Evolutionary conservation across 1,140 invertebrate species (phyloP).

Genomic region (Trichonephila inaurata): DNA sequence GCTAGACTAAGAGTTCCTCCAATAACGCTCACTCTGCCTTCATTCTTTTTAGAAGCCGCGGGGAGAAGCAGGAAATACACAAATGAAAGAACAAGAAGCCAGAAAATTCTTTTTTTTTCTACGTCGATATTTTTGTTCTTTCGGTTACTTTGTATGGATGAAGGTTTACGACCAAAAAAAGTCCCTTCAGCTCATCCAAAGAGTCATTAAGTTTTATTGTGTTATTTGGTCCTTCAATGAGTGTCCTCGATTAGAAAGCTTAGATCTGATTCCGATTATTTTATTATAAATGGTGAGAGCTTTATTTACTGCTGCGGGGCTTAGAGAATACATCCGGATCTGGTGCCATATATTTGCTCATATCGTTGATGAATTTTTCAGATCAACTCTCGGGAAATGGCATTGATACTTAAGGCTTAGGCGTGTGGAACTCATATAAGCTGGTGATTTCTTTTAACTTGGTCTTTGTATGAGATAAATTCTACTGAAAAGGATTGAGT

Average conservation of each 20-base stretch:
- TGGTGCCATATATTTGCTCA: neutral
- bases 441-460: neutral
- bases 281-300: conserved; percentile 54
- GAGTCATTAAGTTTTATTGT: conserved; percentile 69
- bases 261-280: conserved; percentile 60
- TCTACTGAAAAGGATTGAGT: neutral
- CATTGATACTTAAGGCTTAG: neutral
- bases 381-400: neutral
- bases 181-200: conserved; percentile 14
- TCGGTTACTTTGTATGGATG: conserved; percentile 7
- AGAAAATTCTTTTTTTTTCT: neutral
- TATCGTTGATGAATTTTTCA: conserved; percentile 45
- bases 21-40: conserved; percentile 20
- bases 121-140: neutral
- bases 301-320: conserved; percentile 41
- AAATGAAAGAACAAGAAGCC: conserved; percentile 42
- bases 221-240: conserved; percentile 52
- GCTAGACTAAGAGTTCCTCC: conserved; percentile 62
- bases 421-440: neutral
- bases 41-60: neutral
- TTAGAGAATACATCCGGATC: neutral
- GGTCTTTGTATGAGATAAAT: neutral
- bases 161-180: conserved; percentile 58
- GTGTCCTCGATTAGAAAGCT: conserved; percentile 50
- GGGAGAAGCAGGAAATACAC: conserved; percentile 29